Evolutionary conservation across 92 coral and sea anemone genomes (phyloP).

Genomic region (Epizoanthus rinbou): DNA sequence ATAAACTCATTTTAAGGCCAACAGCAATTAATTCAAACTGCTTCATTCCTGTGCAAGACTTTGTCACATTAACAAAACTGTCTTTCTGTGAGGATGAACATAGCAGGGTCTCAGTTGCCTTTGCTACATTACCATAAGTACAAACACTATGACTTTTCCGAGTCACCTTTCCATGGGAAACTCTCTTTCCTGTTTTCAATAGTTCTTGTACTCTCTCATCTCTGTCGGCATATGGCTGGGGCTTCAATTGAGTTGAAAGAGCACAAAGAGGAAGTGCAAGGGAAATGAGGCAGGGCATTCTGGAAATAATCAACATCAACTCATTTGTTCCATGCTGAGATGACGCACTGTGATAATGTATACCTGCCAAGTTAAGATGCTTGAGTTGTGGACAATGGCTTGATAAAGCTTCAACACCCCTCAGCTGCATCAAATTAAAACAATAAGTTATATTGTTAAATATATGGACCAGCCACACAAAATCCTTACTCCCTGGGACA

Average conservation of each 20-base stretch:
- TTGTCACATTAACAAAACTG: neutral
- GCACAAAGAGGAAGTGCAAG: constrained; percentile 14
- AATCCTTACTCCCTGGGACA: too few relatives aligned
- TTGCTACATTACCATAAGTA: neutral
- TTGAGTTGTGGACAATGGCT: constrained; percentile 10
- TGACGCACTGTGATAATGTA: constrained; percentile 17
- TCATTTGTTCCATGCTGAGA: neutral
- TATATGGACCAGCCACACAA: too few relatives aligned
- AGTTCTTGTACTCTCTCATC: neutral
- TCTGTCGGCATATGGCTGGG: neutral
- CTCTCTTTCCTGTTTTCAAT: neutral
- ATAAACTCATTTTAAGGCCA: neutral
- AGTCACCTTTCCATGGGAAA: neutral
- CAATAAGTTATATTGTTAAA: neutral
- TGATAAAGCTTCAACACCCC: constrained; percentile 20
- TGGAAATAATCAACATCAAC: neutral
- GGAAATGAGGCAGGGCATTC: constrained; percentile 9
- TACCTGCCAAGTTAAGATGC: constrained; percentile 12
- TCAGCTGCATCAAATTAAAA: neutral
- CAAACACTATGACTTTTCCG: neutral
- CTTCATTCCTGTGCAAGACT: constrained; percentile 10
- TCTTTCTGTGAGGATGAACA: neutral
- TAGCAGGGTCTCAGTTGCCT: neutral
- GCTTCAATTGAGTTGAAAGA: constrained; percentile 3
- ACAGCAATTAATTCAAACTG: constrained; percentile 24